A percentile compares a stretch with the other conserved stretches of the same genome.
phyloP scores from a whole-genome alignment of 2,797 vertebrate species.

The Gambusia yucatana region DNA sequence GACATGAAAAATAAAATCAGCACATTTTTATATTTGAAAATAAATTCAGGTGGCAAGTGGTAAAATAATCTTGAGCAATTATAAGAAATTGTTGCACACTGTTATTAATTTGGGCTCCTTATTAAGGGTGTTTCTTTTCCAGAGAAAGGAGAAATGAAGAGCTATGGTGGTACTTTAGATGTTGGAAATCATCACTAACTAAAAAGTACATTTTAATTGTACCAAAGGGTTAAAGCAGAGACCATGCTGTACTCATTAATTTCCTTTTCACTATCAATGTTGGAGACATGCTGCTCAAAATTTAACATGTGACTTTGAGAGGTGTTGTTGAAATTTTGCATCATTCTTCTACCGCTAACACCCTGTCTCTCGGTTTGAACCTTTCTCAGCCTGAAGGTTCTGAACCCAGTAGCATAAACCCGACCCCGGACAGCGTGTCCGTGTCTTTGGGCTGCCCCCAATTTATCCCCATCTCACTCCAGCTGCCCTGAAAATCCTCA shows the following conservation, averaged over 20 bases:
- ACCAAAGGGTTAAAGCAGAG: background rate
- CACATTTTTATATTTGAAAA: background rate
- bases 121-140: conserved; percentile 3
- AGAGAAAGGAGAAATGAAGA: background rate
- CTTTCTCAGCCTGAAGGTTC: conserved; percentile 33
- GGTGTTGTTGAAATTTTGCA: conserved; percentile 33
- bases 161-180: background rate
- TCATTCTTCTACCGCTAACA: conserved; percentile 6
- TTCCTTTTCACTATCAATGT: background rate
- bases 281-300: conserved; percentile 13
- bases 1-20: background rate
- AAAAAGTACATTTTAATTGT: background rate
- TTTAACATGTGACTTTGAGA: conserved; percentile 24
- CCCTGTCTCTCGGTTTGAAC: conserved; percentile 39
- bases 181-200: background rate
- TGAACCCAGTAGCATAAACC: conserved; percentile 19
- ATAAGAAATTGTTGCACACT: background rate
- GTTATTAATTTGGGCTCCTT: background rate
- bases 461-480: conserved; percentile 58
- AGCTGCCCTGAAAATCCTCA: conserved; percentile 66
- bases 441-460: conserved; percentile 50
- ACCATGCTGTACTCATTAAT: background rate
- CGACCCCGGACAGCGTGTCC: conserved; percentile 56
- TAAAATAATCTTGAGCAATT: background rate
- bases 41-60: background rate